Percentiles rank a stretch among this genome's conserved stretches.
Conservation (phyloP, 2,888 invertebrate genomes). For the Cacoxenus indagator region DNA sequence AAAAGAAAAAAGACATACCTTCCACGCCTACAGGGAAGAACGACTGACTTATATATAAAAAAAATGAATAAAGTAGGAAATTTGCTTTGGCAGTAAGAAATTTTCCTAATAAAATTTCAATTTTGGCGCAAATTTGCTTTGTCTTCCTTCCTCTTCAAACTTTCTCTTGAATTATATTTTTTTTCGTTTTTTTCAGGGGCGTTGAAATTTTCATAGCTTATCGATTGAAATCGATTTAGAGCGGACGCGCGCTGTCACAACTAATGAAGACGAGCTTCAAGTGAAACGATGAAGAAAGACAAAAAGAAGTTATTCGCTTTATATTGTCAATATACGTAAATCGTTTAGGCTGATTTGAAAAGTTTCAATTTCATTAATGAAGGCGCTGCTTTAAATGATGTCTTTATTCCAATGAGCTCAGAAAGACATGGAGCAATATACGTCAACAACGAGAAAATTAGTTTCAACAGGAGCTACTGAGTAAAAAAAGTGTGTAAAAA, state of each 20-base stretch:
- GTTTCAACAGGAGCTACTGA: too few species aligned
- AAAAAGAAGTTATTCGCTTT: background rate
- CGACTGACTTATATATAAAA: too few species aligned
- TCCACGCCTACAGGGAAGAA: too few species aligned
- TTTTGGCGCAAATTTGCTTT: conserved; percentile 8
- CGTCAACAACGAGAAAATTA: too few species aligned
- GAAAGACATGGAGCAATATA: too few species aligned
- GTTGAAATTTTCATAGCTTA: conserved; percentile 8
- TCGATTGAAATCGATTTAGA: conserved; percentile 20
- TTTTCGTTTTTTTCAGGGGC: background rate
- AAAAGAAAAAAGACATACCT: too few species aligned
- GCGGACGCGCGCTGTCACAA: background rate
- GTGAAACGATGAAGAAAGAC: background rate
- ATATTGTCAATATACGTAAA: too few species aligned
- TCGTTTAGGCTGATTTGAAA: too few species aligned
- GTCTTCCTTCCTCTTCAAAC: background rate
- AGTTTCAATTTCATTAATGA: too few species aligned
- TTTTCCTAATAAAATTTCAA: conserved; percentile 9
- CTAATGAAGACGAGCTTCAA: background rate
- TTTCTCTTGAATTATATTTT: background rate
- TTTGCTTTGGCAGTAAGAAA: background rate
- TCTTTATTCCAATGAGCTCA: too few species aligned
- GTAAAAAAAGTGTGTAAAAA: too few species aligned
- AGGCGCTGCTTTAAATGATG: too few species aligned
- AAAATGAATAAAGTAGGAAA: background rate